Evolutionary conservation across 2,888 invertebrate species (phyloP), one percentile per base, ranked within the genome.

Genomic region (Meghimatium bilineatum): DNA sequence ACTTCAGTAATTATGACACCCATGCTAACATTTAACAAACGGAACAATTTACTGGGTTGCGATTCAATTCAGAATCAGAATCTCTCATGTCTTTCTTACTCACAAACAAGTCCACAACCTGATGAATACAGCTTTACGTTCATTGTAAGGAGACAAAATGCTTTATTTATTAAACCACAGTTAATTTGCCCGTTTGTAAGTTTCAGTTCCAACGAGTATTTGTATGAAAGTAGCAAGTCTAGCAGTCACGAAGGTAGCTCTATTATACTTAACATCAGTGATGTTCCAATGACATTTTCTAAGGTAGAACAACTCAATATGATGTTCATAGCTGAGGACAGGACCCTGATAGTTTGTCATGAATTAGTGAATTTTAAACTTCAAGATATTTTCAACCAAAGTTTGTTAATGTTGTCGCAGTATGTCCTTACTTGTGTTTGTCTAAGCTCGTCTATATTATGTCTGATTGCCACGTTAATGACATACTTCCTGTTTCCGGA

Each of bases 401-500:
- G 14, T 32, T 66, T 66, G 32, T 66, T 66, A 32, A 17, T 66
- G 32, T 3, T 63, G 34, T 49, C 56, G 3, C 67, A 67, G 60
- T 80, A 84, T 52, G 8, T 76, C 23, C 10, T 80, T 10, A 84
- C 80, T 23, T 10, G 80, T 1, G 8, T 32, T 17, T 84, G 84
- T 60, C 34, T 80, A 1, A 49, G 36, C 29, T 34, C 38, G 2
- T 84, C 84, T 12, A 38, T 84, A 32, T 3, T 76, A 2, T 76
- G 84, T 60, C 76, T 84, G 0, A 34, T 52, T 26, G 23, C 76
- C 32, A 84, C 84, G 3, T 36, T 84, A 23, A 26, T 80, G 60
- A 84, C 84, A 23, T 84, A 84, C 71, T 34, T 56, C 32, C 66
- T 56, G 38, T 80, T 84, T 52, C 76, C 69, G 26, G 56, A 44